phyloP scores from a whole-genome alignment of 2,113 vertebrate genomes.

The Macaca fascicularis region T2T-MFA8v1.1 NC_088394.1:46308501-46309000 shows the following conservation, averaged over 20 bases:
- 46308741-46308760: not conserved
- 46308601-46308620: not conserved
- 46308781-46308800: not conserved
- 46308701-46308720: not conserved
- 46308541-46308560: not conserved
- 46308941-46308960: not conserved
- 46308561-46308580: not conserved
- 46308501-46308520: slow-evolving; percentile 5
- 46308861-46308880: not conserved
- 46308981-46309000: not conserved
- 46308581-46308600: not conserved
- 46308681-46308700: not conserved
- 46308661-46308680: not conserved
- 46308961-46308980: not conserved
- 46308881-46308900: not conserved
- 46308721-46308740: not conserved
- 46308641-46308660: not conserved
- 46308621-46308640: not conserved
- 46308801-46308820: not conserved
- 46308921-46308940: not conserved
- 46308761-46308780: not conserved
- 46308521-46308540: not conserved
- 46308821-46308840: not conserved
- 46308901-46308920: not conserved
- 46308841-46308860: not conserved